Evolutionary conservation across 1,140 invertebrate species (phyloP).

Genomic region (Acromyrmex charruanus): DNA sequence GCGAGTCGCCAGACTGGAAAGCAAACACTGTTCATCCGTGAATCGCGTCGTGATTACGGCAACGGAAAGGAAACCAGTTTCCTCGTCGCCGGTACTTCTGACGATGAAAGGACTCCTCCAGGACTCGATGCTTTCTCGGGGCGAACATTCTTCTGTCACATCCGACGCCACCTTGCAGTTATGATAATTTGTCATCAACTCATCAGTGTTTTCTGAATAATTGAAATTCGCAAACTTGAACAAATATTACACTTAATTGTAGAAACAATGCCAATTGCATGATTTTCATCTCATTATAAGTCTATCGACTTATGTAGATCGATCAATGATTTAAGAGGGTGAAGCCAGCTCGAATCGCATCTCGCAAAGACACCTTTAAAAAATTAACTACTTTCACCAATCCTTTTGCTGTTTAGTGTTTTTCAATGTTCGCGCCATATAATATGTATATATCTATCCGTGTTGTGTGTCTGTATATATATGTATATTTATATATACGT

Average conservation of each 20-base stretch:
- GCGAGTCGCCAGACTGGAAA: constrained; percentile 52
- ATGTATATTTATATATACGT: constrained; percentile 51
- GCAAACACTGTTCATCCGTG: constrained; percentile 63
- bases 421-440: constrained; percentile 29
- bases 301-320: not conserved
- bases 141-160: constrained; percentile 27
- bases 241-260: not conserved
- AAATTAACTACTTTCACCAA: constrained; percentile 70
- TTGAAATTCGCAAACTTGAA: not conserved
- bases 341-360: constrained; percentile 50
- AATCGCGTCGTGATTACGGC: constrained; percentile 62
- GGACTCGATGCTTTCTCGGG: not conserved
- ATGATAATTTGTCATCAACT: constrained; percentile 53
- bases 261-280: not conserved
- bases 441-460: constrained; percentile 42
- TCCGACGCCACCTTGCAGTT: constrained; percentile 41
- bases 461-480: constrained; percentile 32
- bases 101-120: constrained; percentile 20
- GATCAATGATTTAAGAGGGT: constrained; percentile 3
- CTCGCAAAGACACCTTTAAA: constrained; percentile 61
- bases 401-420: constrained; percentile 28
- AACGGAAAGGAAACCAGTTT: constrained; percentile 47
- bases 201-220: not conserved
- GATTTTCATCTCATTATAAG: not conserved
- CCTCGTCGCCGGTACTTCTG: constrained; percentile 20